These are phyloP conservation scores for Timandra comae DNA, from an alignment of 2,888 invertebrate genomes.

Conservation along the genomic window DNA sequence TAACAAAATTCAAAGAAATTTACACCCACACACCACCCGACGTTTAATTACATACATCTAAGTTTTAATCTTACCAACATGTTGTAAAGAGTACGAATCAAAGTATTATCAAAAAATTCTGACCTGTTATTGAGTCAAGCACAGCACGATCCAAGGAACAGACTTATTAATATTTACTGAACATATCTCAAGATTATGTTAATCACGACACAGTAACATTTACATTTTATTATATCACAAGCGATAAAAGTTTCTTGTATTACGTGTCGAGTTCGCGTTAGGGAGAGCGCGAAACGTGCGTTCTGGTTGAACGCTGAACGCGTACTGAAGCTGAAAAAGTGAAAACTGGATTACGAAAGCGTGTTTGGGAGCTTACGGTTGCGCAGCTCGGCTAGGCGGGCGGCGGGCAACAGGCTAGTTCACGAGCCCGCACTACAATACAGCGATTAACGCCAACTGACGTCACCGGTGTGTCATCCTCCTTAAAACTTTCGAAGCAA, in stretches of 20 bases:
- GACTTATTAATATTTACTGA: conserved; percentile 40
- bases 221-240: conserved; percentile 27
- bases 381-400: not conserved
- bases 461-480: no score
- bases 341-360: not conserved
- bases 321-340: no score
- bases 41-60: conserved; percentile 8
- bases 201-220: conserved; percentile 34
- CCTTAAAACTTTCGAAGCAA: no score
- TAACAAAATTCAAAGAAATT: no score
- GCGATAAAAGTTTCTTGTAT: conserved; percentile 11
- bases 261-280: no score
- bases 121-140: conserved; percentile 50
- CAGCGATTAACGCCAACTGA: no score
- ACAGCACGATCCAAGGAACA: conserved; percentile 33
- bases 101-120: conserved; percentile 30
- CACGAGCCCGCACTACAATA: no score
- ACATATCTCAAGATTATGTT: conserved; percentile 41
- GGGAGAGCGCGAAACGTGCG: conserved; percentile 10
- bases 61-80: conserved; percentile 13
- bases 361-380: not conserved
- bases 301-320: not conserved
- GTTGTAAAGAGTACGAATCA: conserved; percentile 4
- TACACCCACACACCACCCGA: not conserved
- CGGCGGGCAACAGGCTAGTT: no score